Evolutionary conservation across 2,797 vertebrate genomes (phyloP).

Genomic region (Arctocebus calabarensis): DNA sequence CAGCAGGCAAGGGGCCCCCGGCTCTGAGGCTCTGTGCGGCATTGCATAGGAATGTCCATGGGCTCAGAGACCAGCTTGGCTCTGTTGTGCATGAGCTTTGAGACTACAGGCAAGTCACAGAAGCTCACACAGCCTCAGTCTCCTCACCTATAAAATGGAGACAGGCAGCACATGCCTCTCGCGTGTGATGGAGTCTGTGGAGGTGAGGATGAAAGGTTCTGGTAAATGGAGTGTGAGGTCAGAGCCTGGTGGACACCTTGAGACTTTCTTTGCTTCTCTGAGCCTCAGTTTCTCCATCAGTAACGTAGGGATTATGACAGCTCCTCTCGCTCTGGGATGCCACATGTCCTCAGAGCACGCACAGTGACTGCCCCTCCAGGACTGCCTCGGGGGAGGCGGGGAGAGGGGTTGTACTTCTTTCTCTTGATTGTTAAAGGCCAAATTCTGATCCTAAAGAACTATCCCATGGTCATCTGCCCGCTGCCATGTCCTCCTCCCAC

Average conservation of each 20-base stretch:
- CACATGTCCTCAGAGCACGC: fast-evolving
- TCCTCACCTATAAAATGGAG: not conserved
- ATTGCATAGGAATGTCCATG: fast-evolving
- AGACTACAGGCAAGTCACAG: fast-evolving
- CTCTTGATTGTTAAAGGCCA: not conserved
- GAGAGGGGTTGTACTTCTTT: not conserved
- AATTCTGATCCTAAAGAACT: not conserved
- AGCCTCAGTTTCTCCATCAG: not conserved
- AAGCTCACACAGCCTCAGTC: not conserved
- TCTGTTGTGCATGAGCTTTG: fast-evolving
- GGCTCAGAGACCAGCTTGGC: not conserved
- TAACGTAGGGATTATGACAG: not conserved
- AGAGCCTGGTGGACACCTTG: fast-evolving
- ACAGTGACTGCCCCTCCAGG: fast-evolving
- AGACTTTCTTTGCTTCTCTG: not conserved
- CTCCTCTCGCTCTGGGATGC: fast-evolving
- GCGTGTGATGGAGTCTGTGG: not conserved
- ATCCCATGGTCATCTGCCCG: fast-evolving
- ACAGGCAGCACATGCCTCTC: not conserved
- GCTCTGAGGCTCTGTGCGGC: not conserved
- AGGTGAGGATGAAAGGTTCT: not conserved
- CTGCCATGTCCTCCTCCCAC: not conserved
- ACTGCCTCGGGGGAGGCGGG: fast-evolving
- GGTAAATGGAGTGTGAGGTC: not conserved
- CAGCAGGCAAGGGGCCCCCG: fast-evolving